Base-by-base conservation (phyloP, 2,797 vertebrate species). In the Oreochromis grahami region DNA sequence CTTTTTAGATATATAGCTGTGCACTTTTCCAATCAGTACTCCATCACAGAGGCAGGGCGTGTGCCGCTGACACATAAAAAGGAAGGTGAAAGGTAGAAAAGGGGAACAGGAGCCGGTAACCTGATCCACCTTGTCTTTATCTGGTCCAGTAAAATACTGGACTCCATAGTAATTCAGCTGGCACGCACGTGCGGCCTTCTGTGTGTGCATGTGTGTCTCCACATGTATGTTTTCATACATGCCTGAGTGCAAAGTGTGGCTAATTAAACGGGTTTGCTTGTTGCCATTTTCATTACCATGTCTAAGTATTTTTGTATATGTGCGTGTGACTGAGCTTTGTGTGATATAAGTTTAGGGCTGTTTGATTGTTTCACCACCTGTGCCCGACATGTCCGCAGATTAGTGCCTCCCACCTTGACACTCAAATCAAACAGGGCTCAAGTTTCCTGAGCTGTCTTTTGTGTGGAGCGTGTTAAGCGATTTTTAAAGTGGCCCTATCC, bases 321-420 rank as follows among this genome's bases (percentile, higher is more conserved):
- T 82, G 58, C 36, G 5, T 83, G 84, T 80, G 83, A 32, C 48
- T 50, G 11, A 63, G 24, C 32, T 77, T n/a, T 83, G 3, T 56
- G 43, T 53, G 81, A 82, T 87, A 83, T 82, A 86, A 78, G 87
- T 80, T 93, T 48, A 26, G 85, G 83, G 77, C 82, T 93, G 92
- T 95, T 94, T 93, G 92, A 96, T 96, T 96, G 96, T 97, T 97
- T 95, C 90, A 93, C 95, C 96, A 96, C 97, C 96, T 96, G 96
- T 93, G 95, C 95, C 91, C 87, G 74, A 87, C 78, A 88, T 26
- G 70, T 93, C 87, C 87, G 90, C 91, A 95, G 94, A 95, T 96
- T 96, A 95, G 94, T 93, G 85, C 91, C 93, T 94, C 91, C 92
- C 91, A 93, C 89, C 92, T 92, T 90, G 92, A 94, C 93, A 93